Base-by-base conservation (phyloP, 1,140 invertebrate species). In the Cheumatopsyche charites region DNA sequence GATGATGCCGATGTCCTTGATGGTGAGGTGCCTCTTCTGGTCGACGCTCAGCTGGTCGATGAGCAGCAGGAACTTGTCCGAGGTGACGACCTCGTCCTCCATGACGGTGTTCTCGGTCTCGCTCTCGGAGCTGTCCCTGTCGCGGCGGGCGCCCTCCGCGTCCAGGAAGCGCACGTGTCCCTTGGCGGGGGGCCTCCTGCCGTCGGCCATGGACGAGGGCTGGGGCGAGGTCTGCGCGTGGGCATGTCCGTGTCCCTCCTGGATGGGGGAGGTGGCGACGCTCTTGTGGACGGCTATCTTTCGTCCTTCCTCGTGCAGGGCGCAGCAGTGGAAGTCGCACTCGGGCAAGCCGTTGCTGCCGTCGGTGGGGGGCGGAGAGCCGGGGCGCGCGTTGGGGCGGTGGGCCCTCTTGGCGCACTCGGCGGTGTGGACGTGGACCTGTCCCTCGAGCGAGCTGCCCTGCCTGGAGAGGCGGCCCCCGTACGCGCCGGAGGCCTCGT, bases 1-100 rank as follows among this genome's bases (percentile, higher is more conserved):
- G 77, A 97, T 97, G 80, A 96, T 94, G 65, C 95, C 94, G 82
- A 97, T 96, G 82, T 97, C 95, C 82, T 96, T 95, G 82, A 97
- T 94, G 78, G 92, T 94, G 58, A 97, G 87, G 78, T 96, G 94
- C 61, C 91, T 88, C 81, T 95, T 94, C 83, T 95, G 93, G 78
- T 96, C 94, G 74, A 94, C 91, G 77, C 92, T 94, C 36, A 96
- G 86, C 82, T 96, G 94, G 83, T 97, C 95, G 79, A 95, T 95
- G 71, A 97, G 88, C 77, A 96, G 85, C 74, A 97, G 88, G 85
- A 96, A 95, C 83, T 96, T 95, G 80, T 95, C 93, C 63, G 92
- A 92, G 65, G 93, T 95, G 76, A 92, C 88, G 70, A 90, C 88
- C 78, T 95, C 94, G 81, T 96, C 94, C 80, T 95, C 93, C 83